These are phyloP conservation scores for Cygnus atratus DNA, from an alignment of 2,113 vertebrate species.

Conservation along the genomic window DNA sequence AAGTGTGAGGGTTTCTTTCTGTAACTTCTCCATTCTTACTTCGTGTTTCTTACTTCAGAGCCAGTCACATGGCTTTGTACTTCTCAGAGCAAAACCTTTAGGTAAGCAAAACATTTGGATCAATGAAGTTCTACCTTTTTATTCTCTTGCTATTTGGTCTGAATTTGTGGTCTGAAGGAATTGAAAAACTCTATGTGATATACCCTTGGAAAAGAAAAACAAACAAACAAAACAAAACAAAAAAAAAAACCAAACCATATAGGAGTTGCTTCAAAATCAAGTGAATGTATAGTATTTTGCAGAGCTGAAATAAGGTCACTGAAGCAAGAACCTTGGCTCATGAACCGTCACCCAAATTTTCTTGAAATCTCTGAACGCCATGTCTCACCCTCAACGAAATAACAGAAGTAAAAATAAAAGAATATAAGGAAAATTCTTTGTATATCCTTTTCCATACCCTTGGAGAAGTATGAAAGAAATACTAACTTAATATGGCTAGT, in stretches of 20 bases:
- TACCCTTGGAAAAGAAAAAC: neutral
- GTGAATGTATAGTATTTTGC: neutral
- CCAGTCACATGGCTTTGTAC: neutral
- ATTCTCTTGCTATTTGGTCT: neutral
- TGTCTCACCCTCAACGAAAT: neutral
- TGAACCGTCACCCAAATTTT: neutral
- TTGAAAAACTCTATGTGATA: neutral
- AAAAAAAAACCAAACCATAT: no score
- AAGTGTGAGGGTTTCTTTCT: neutral
- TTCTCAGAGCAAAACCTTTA: neutral
- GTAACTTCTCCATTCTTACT: neutral
- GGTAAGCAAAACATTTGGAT: neutral
- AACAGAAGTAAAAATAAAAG: neutral
- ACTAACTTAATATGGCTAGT: neutral
- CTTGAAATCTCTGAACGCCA: neutral
- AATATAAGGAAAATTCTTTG: neutral
- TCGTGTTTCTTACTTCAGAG: neutral
- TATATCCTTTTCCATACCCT: neutral
- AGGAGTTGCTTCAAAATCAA: neutral
- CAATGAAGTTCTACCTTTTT: neutral
- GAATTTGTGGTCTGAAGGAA: neutral
- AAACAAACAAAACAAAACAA: no score
- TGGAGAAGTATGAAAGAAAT: neutral
- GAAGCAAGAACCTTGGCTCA: neutral
- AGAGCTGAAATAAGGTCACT: neutral